Percentiles rank a stretch among this genome's conserved stretches.
These are phyloP conservation scores for Nibea coibor DNA, from an alignment of 2,113 vertebrate species.

Conservation along the genomic window DNA sequence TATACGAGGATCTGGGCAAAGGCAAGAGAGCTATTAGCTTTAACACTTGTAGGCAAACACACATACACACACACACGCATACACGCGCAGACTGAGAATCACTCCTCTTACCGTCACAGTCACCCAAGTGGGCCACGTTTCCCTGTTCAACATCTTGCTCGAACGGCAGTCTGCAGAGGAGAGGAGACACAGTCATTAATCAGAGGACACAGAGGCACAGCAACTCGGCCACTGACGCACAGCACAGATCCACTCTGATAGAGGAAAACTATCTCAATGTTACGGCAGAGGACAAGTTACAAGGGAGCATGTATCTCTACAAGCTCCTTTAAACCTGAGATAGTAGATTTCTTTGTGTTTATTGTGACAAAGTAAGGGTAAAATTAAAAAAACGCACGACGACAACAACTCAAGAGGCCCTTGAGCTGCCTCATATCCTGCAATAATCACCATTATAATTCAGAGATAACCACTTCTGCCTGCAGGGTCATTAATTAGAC, in stretches of 20 bases:
- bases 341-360: slow-evolving; percentile 8
- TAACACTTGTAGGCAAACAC: slow-evolving; percentile 45
- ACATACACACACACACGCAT: slow-evolving; percentile 31
- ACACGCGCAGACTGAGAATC: slow-evolving; percentile 22
- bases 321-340: slow-evolving; percentile 12
- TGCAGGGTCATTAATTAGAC: slow-evolving; percentile 55
- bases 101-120: slow-evolving; percentile 91
- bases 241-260: slow-evolving; percentile 63
- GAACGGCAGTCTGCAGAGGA: slow-evolving; percentile 86
- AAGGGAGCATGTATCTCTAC: slow-evolving; percentile 4
- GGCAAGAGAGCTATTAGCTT: slow-evolving; percentile 48
- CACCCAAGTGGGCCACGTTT: slow-evolving; percentile 92
- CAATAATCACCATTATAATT: slow-evolving; percentile 56
- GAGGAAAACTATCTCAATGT: slow-evolving; percentile 52
- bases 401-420: slow-evolving; percentile 21
- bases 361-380: slow-evolving; percentile 2
- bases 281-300: slow-evolving; percentile 43
- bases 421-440: slow-evolving; percentile 35
- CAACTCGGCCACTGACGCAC: slow-evolving; percentile 35
- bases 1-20: slow-evolving; percentile 44
- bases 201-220: slow-evolving; percentile 48
- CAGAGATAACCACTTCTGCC: slow-evolving; percentile 47
- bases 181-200: slow-evolving; percentile 71
- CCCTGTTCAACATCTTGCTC: slow-evolving; percentile 92
- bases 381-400: background rate